A percentile compares a stretch with the other conserved stretches of the same genome.
Evolutionary conservation across 2,113 vertebrate species (phyloP).

Genomic region (Caloenas nicobarica): DNA sequence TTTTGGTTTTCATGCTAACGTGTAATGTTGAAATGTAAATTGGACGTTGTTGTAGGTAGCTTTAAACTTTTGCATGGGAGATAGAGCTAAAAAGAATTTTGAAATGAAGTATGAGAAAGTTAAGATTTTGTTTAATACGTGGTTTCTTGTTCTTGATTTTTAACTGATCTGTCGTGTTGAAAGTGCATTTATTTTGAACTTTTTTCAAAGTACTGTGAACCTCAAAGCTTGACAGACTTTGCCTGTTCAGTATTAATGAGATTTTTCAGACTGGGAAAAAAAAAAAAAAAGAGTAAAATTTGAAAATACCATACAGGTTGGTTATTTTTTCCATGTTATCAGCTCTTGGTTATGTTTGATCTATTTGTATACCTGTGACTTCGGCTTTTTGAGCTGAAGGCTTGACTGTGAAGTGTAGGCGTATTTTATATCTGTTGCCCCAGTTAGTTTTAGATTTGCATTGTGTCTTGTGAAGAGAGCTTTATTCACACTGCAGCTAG

Average conservation of each 20-base stretch:
- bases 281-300: not conserved
- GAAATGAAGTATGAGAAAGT: not conserved
- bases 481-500: slow-evolving; percentile 2
- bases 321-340: slow-evolving; percentile 22
- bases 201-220: not conserved
- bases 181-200: slow-evolving; percentile 5
- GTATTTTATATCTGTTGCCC: slow-evolving; percentile 31
- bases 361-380: slow-evolving; percentile 45
- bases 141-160: not conserved
- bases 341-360: slow-evolving; percentile 40
- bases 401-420: slow-evolving; percentile 25
- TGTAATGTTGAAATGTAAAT: not conserved
- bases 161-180: not conserved
- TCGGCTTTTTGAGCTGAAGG: slow-evolving; percentile 28
- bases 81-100: not conserved
- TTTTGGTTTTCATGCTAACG: not conserved
- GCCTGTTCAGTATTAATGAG: not conserved
- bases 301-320: not conserved
- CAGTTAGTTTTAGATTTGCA: slow-evolving; percentile 38
- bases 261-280: slow-evolving; percentile 12
- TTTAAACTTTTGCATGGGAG: not conserved
- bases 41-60: not conserved
- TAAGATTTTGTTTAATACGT: not conserved
- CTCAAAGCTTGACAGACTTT: slow-evolving; percentile 7
- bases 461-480: slow-evolving; percentile 32